Base-by-base conservation (phyloP, 2,113 vertebrate species). In the Trinectes maculatus region DNA sequence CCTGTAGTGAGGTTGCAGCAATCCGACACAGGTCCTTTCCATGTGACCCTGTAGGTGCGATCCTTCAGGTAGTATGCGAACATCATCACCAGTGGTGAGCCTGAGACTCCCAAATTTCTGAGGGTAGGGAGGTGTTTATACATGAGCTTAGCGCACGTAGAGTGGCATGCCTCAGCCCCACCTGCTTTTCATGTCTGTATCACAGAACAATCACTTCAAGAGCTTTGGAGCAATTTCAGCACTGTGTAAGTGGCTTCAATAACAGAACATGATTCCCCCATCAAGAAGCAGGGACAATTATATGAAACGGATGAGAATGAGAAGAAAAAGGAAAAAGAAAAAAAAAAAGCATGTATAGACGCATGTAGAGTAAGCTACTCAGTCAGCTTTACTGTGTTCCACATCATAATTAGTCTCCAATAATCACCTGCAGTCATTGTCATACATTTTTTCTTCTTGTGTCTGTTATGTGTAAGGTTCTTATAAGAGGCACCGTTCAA, bases 181-280 rank as follows among this genome's bases (percentile, higher is more conserved):
- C 16, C 26, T 9, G 59, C 43, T 60, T 64, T 73, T 73, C 60
- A 51, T 26, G 67, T 71, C 39, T 18, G 3, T n/a, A 44, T 42
- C 18, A 43, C 40, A 13, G 19, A 48, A 28, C 6, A 36, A 40
- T 55, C 11, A 5, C 40, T 53, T 40, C 40, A 55, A 39, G 34
- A 26, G 25, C 10, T 21, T 4, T 9, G 5, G 3, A 42, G 19
- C 2, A 1, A 44, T 22, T 34, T 22, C 10, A 28, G 26, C 2
- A n/a, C 15, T 15, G 16, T 29, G 16, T n/a, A 8, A 60, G 21
- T 18, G 31, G 12, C 25, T 39, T 48, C 36, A 40, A 8, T 21
- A 12, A 40, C 24, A 61, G 48, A 1, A 47, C 2, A 8, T 3
- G 37, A 16, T 11, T 11, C 22, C 19, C 11, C 12, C 5, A 16